Percentiles rank a stretch among this genome's conserved stretches.
These are phyloP conservation scores for Ceratosolen solmsi DNA, from an alignment of 1,140 invertebrate species.

Conservation along the genomic window DNA sequence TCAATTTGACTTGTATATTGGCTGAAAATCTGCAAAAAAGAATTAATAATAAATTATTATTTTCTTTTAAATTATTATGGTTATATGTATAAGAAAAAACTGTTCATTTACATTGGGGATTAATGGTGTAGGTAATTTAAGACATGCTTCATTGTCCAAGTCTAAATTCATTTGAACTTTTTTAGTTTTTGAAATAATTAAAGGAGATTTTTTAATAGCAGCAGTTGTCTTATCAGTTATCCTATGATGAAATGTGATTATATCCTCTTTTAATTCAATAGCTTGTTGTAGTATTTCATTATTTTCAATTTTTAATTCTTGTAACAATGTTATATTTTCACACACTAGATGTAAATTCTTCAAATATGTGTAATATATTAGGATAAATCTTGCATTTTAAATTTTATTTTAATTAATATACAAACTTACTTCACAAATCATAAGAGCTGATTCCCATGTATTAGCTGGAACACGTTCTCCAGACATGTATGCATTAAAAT, in stretches of 20 bases:
- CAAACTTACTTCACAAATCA: conserved; percentile 80
- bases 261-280: conserved; percentile 78
- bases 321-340: conserved; percentile 80
- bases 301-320: conserved; percentile 77
- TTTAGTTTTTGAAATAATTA: conserved; percentile 80
- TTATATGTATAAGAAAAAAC: not conserved
- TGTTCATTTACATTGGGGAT: conserved; percentile 63
- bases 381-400: not conserved
- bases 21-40: conserved; percentile 58
- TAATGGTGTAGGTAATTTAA: conserved; percentile 69
- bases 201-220: conserved; percentile 80
- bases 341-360: conserved; percentile 80
- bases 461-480: conserved; percentile 86
- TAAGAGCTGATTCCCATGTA: conserved; percentile 82
- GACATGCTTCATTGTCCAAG: conserved; percentile 73
- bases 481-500: conserved; percentile 96
- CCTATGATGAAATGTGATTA: conserved; percentile 78
- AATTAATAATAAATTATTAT: no score
- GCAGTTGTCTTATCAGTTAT: conserved; percentile 79
- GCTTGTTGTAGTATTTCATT: conserved; percentile 77
- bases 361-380: conserved; percentile 26
- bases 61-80: not conserved
- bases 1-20: conserved; percentile 58
- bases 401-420: conserved; percentile 21
- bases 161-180: conserved; percentile 79